Base-by-base conservation (phyloP, 2,888 invertebrate species). In the Apamea monoglypha region DNA sequence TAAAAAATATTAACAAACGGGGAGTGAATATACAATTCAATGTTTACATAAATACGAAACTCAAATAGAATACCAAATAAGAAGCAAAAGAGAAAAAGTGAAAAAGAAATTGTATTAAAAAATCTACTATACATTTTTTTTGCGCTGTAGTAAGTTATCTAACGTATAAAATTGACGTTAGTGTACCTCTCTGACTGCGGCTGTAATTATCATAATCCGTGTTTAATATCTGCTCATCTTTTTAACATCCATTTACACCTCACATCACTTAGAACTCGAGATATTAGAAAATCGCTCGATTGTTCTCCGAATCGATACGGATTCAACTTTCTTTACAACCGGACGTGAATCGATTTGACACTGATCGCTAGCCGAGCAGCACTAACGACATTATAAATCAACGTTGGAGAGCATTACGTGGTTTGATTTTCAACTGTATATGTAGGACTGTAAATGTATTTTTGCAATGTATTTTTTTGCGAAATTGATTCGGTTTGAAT, bases 301-400 rank as follows among this genome's bases (percentile, higher is more conserved):
- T 73, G 44, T 87, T 86, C 89, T 77, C 73, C 73, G 89, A 87
- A 88, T 85, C 84, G 74, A 80, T 83, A 83, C 84, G 78, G 83
- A 85, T 74, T 85, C 85, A 81, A 90, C 92, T 92, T 92, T 92
- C 92, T 88, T 91, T 81, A 61, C 50, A 85, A 50, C 88, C 91
- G 91, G 91, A 91, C 87, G 53, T 81, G 87, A 82, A 88, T 89
- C 87, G 83, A 80, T 89, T 85, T 86, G 88, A 89, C 88, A 88
- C 75, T 84, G 80, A 84, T 91, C 78, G 88, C 70, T 78, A 84
- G 72, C 84, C 80, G 79, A 88, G 85, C 91, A 83, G 82, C 76
- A 86, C 91, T 90, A 91, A 88, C 75, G 63, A 80, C 74, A 61
- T 68, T 83, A 75, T 56, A 77, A 81, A 93, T 93, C 56, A 93